A percentile compares a stretch with the other conserved stretches of the same genome.
Conservation (phyloP, 2,113 vertebrate genomes). For the Dendropsophus ebraccatus region DNA sequence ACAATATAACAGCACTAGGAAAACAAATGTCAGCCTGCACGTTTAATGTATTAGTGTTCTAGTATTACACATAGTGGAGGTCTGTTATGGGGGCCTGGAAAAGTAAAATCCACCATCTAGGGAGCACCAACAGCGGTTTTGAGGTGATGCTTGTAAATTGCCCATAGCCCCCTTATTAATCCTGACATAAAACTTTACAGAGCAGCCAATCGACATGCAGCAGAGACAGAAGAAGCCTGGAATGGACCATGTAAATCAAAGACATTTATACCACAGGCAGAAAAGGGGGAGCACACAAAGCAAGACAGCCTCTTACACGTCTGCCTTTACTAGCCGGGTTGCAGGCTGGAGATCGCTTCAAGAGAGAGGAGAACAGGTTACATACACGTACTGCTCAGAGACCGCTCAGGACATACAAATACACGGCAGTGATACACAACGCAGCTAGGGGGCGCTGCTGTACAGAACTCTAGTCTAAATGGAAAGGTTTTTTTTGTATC, state of each 20-base stretch:
- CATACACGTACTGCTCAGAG: constrained; percentile 57
- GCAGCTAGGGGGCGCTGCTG: not conserved
- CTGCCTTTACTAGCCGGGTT: constrained; percentile 95
- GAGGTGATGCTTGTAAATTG: not conserved
- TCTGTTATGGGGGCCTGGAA: not conserved
- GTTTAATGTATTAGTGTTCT: no score
- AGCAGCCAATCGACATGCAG: constrained; percentile 42
- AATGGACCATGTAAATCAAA: constrained; percentile 66
- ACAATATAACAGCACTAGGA: not conserved
- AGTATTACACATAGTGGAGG: no score
- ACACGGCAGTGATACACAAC: not conserved
- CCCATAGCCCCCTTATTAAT: not conserved
- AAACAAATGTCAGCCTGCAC: not conserved
- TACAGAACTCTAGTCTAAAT: no score
- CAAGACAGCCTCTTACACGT: constrained; percentile 91
- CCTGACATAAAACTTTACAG: not conserved
- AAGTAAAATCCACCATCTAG: no score
- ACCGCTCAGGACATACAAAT: not conserved
- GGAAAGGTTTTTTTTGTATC: no score
- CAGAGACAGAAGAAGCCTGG: constrained; percentile 59
- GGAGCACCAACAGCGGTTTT: not conserved
- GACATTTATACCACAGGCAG: constrained; percentile 74
- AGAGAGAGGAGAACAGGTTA: constrained; percentile 82
- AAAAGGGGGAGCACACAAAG: constrained; percentile 69
- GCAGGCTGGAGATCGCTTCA: constrained; percentile 93